Percentiles rank a stretch among this genome's conserved stretches.
Conservation (phyloP, 2,113 vertebrate species). For the Proterorhinus semilunaris region DNA sequence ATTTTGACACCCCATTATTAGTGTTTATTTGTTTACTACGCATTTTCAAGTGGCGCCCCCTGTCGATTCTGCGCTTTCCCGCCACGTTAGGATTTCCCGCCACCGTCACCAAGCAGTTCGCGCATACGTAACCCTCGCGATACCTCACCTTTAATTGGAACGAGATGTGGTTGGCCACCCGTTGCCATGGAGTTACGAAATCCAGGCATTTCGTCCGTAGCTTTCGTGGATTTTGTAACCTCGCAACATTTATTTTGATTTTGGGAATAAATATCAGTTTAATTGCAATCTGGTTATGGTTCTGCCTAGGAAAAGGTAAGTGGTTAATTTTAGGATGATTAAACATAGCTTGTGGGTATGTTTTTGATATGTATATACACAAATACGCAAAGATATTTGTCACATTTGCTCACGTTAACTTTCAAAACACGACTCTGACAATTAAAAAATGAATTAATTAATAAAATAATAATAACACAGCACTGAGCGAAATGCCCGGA, state of each 20-base stretch:
- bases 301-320: too few relatives aligned
- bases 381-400: too few relatives aligned
- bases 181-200: too few relatives aligned
- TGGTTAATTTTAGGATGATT: too few relatives aligned
- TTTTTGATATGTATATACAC: too few relatives aligned
- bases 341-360: too few relatives aligned
- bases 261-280: too few relatives aligned
- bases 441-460: not conserved
- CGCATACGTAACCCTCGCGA: conserved; percentile 43
- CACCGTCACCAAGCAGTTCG: conserved; percentile 44
- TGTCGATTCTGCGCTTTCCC: conserved; percentile 60
- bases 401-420: too few relatives aligned
- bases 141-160: not conserved
- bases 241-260: too few relatives aligned
- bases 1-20: not conserved
- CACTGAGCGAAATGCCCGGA: not conserved
- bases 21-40: conserved; percentile 14
- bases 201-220: too few relatives aligned
- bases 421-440: not conserved
- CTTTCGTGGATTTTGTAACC: too few relatives aligned
- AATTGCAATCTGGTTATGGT: too few relatives aligned
- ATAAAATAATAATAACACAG: not conserved
- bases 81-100: conserved; percentile 70
- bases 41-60: conserved; percentile 48
- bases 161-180: not conserved